Conservation (phyloP, 2,888 invertebrate species). For the Teleogryllus oceanicus region DNA sequence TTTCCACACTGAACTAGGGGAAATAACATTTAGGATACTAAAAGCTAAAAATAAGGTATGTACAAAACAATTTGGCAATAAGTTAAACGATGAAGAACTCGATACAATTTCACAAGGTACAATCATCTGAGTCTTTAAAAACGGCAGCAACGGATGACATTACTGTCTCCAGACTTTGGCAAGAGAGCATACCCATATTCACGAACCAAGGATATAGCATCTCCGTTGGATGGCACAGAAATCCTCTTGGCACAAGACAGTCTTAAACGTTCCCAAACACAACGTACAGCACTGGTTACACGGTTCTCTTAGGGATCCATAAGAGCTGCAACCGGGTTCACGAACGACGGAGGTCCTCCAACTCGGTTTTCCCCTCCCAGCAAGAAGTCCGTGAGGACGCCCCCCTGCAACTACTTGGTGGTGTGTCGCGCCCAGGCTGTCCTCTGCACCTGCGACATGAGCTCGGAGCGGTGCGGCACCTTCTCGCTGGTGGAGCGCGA, state of each 20-base stretch:
- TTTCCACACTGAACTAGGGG: neutral
- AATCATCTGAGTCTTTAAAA: neutral
- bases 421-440: slow-evolving; percentile 85
- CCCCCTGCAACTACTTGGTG: slow-evolving; percentile 60
- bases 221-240: neutral
- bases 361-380: too few relatives aligned
- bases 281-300: too few relatives aligned
- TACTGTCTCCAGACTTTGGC: neutral
- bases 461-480: slow-evolving; percentile 78
- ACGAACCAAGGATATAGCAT: neutral
- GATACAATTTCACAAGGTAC: too few relatives aligned
- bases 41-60: neutral
- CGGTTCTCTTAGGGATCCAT: too few relatives aligned
- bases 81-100: neutral
- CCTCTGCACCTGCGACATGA: slow-evolving; percentile 77
- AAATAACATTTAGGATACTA: neutral
- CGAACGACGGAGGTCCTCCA: too few relatives aligned
- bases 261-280: neutral
- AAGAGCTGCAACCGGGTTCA: too few relatives aligned
- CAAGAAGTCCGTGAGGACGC: neutral
- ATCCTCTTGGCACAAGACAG: slow-evolving; percentile 6
- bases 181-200: neutral
- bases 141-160: neutral
- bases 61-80: neutral
- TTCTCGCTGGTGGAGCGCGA: slow-evolving; percentile 80